Base-by-base conservation (phyloP, 2,113 vertebrate genomes). In the Lethenteron reissneri region DNA sequence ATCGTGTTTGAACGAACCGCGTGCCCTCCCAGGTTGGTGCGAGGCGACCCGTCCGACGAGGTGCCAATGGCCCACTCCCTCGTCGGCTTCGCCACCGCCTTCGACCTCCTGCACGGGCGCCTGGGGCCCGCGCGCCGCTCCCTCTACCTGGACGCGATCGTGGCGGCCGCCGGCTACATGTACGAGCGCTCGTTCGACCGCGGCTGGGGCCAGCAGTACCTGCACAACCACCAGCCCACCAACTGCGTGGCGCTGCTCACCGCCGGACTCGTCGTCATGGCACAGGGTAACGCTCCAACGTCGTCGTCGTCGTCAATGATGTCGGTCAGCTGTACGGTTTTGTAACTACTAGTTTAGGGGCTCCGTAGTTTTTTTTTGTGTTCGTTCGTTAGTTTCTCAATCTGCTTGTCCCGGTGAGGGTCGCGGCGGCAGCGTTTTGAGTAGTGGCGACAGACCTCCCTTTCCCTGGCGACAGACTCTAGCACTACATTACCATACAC, bases 211-310 rank as follows among this genome's bases (percentile, higher is more conserved):
- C 97, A 97, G 80, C 94, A 99, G 75, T 99, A 96, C 78, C 83
- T 99, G 57, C 94, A 99, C 79, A 99, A 99, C 75, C 94, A 99
- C 78, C 94, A 99, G 76, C 94, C 94, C 75, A 99, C 94, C 80
- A 99, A 99, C 82, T 99, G 94, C 74, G 88, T 96, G 80, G 94
- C 94, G 72, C 82, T 99, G 74, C 83, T 99, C 73, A 88, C 90
- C 10, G 92, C 89, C 76, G 94, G 88, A 76, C 84, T 99, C 11
- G 80, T 99, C 73, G 83, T 95, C 76, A 94, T 99, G 88, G 90
- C 87, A 76, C 90, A 96, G 87, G 94, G 94, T 99, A 73, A 68
- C 9, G 8, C n/a, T 19, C 60, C 60, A 6, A 4, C 41, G 41
- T 41, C 41, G 41, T 41, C 41, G 25, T 41, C 25, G 41, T 6